Conservation (phyloP, 2,888 invertebrate species). For the Aricia artaxerxes region DNA sequence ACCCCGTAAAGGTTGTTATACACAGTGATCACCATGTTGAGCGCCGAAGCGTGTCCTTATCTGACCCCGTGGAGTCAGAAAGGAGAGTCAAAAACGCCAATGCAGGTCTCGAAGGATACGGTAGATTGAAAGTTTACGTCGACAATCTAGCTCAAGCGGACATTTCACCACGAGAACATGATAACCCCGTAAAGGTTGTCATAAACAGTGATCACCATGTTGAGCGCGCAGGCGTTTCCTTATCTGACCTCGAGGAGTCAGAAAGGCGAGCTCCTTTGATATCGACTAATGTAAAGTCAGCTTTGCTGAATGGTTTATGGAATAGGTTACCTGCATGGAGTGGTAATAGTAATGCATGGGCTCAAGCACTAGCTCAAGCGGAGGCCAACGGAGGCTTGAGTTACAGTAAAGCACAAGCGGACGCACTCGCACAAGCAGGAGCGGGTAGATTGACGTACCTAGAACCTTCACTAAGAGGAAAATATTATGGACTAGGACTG, state of each 20-base stretch:
- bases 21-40: not conserved
- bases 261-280: conserved; percentile 6
- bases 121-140: no score
- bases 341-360: conserved; percentile 28
- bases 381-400: conserved; percentile 35
- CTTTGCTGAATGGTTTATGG: not conserved
- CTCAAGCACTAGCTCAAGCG: conserved; percentile 37
- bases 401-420: conserved; percentile 31
- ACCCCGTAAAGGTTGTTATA: not conserved
- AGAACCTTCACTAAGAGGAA: not conserved
- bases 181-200: not conserved
- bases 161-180: not conserved
- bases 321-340: not conserved
- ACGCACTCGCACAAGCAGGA: conserved; percentile 34
- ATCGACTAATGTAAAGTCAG: not conserved
- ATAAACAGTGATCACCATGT: not conserved
- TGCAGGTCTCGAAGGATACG: no score
- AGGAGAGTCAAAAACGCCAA: not conserved
- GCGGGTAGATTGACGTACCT: conserved; percentile 31
- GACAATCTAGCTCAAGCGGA: not conserved
- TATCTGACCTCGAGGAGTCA: not conserved
- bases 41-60: conserved; percentile 3
- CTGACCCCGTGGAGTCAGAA: not conserved
- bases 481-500: not conserved
- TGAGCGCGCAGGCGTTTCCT: not conserved